A percentile compares a stretch with the other conserved stretches of the same genome.
phyloP scores from a whole-genome alignment of 2,797 vertebrate species.

The Syndactyla subalaris region DNA sequence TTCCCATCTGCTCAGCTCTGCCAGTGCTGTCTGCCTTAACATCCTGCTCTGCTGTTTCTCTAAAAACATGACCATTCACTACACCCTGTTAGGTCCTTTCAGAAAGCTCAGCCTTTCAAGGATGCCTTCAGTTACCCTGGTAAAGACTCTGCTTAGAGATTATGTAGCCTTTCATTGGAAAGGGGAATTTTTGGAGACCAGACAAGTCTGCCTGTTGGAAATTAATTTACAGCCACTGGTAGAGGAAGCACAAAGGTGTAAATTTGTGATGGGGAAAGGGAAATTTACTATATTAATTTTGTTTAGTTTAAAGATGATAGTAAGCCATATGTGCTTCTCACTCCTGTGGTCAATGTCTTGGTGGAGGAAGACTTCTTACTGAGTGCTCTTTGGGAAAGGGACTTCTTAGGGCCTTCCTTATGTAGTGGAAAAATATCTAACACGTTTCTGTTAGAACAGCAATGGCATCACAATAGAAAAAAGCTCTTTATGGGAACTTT shows the following conservation, averaged over 20 bases:
- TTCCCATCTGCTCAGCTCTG: constrained; percentile 32
- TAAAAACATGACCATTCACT: constrained; percentile 25
- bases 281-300: neutral
- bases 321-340: neutral
- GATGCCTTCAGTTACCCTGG: neutral
- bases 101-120: constrained; percentile 6
- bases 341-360: neutral
- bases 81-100: neutral
- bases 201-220: neutral
- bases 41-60: constrained; percentile 51
- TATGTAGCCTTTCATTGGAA: neutral
- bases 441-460: neutral
- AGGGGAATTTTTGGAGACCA: neutral
- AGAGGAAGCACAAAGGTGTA: neutral
- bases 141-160: neutral
- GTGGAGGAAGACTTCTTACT: neutral
- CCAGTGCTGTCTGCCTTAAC: constrained; percentile 32
- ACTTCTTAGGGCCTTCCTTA: neutral
- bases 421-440: neutral
- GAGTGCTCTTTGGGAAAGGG: neutral
- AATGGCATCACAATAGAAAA: neutral
- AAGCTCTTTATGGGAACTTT: neutral
- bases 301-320: neutral
- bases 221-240: neutral
- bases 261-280: neutral